phyloP scores from a whole-genome alignment of 2,888 invertebrate species.

The Magallana nippona region DNA sequence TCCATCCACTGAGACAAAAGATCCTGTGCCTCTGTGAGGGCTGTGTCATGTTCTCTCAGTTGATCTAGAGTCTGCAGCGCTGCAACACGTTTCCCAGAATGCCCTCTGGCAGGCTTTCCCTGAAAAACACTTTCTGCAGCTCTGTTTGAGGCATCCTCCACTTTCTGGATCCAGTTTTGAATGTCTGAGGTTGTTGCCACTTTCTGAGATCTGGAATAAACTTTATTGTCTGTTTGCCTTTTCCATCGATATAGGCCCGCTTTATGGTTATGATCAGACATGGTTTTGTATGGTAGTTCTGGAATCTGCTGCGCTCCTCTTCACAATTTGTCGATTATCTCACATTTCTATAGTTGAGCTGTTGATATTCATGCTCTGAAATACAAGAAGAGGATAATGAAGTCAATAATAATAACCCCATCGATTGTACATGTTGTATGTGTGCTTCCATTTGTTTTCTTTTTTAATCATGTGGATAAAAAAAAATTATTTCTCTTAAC shows the following conservation, averaged over 20 bases:
- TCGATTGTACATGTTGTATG: not conserved
- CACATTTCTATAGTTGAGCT: not conserved
- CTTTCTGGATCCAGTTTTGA: constrained; percentile 77
- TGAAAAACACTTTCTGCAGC: constrained; percentile 75
- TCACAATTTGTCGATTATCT: not conserved
- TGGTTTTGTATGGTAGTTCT: constrained; percentile 25
- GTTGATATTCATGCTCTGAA: not conserved
- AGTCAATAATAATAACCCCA: too few relatives aligned
- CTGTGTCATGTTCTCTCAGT: constrained; percentile 68
- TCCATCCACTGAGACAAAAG: constrained; percentile 77
- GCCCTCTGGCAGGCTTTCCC: constrained; percentile 49
- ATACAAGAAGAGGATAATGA: not conserved
- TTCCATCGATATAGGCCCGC: constrained; percentile 69
- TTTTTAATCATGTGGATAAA: not conserved
- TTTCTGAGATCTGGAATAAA: constrained; percentile 72
- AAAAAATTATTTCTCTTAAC: too few relatives aligned
- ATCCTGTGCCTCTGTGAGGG: constrained; percentile 75
- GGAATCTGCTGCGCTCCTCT: not conserved
- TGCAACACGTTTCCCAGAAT: constrained; percentile 59
- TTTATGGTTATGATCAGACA: constrained; percentile 63
- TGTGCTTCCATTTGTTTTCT: not conserved
- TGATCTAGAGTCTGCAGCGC: constrained; percentile 62
- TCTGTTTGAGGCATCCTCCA: constrained; percentile 74
- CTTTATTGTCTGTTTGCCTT: constrained; percentile 64
- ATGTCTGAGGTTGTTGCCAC: constrained; percentile 72